Evolutionary conservation across 1,140 invertebrate genomes (phyloP), one percentile per base, ranked within the genome.

Genomic region (Heliconius melpomene): DNA sequence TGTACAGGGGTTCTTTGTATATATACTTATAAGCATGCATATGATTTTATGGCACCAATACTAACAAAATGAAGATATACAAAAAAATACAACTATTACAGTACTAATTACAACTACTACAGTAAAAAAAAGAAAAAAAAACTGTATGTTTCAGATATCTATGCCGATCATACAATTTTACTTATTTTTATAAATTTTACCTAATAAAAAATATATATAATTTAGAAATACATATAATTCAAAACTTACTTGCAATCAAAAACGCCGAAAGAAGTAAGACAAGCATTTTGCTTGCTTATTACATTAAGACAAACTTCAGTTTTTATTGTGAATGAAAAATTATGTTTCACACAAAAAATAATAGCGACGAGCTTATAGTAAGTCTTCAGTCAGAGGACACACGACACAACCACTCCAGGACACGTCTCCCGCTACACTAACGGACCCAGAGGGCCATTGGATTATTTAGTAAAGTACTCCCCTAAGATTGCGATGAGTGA

Each of bases 231-330:
- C 16, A 1, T 75, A 11, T 38, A 75, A 32, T 46, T 13, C 2
- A 18, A 40, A 66, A 74, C 77, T 54, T 74, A 79, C 77, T 79
- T 74, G 77, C 77, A 66, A 79, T 66, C 1, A 79, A 79, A 74
- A 79, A 20, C 40, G 77, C 72, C 7, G 72, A 66, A 11, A 76
- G 20, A 76, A 66, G 18, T 32, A 74, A n/a, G 11, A 79, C 72
- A 57, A 74, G 76, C 50, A 77, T 81, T 38, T 72, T 79, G 60
- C 54, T 77, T 74, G 60, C 54, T 77, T 74, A 32, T 36, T 13
- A 38, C 23, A 60, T 8, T 26, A 66, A 66, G 11, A 29, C 13
- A 29, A 8, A 23, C n/a, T 23, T 57, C 7, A 66, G 2, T 26
- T 66, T 66, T 26, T 6, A 11, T 66, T 26, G n/a, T 66, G 26